These are phyloP conservation scores for Ceryle rudis DNA, from an alignment of 2,797 vertebrate genomes.

Conservation along the genomic window DNA sequence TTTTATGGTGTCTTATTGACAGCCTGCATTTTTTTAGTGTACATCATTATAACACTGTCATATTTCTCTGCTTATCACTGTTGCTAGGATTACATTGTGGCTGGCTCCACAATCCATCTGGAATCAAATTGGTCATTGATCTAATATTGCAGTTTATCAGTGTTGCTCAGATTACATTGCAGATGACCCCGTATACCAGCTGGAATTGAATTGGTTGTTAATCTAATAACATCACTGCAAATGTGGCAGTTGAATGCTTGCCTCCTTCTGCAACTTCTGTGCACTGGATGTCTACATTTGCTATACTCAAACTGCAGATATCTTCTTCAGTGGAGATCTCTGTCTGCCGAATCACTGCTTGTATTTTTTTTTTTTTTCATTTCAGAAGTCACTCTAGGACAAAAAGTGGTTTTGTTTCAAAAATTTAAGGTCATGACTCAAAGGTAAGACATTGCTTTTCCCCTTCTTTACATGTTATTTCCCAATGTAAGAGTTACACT, in stretches of 20 bases:
- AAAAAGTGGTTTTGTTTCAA: neutral
- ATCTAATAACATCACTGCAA: conserved; percentile 34
- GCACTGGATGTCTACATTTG: neutral
- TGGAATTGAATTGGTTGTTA: conserved; percentile 32
- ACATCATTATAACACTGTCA: neutral
- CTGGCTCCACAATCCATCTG: conserved; percentile 46
- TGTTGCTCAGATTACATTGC: conserved; percentile 1
- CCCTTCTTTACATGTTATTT: neutral
- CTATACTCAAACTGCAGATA: neutral
- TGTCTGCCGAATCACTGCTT: neutral
- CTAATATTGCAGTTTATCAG: conserved; percentile 51
- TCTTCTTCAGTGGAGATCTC: neutral
- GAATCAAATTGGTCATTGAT: conserved; percentile 63
- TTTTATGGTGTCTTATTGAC: conserved; percentile 16
- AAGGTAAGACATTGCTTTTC: neutral
- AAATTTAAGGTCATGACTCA: neutral
- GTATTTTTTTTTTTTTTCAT: neutral
- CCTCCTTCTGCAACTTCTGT: neutral
- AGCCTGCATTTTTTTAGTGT: conserved; percentile 31
- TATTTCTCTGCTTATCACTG: conserved; percentile 43
- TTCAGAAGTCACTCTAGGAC: neutral
- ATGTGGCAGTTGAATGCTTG: neutral
- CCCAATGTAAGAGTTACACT: neutral
- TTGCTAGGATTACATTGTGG: neutral
- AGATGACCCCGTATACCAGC: conserved; percentile 7